Percentiles rank a stretch among this genome's conserved stretches.
These are phyloP conservation scores for Pseudococcus viburni DNA, from an alignment of 2,888 invertebrate genomes.

Conservation along the genomic window DNA sequence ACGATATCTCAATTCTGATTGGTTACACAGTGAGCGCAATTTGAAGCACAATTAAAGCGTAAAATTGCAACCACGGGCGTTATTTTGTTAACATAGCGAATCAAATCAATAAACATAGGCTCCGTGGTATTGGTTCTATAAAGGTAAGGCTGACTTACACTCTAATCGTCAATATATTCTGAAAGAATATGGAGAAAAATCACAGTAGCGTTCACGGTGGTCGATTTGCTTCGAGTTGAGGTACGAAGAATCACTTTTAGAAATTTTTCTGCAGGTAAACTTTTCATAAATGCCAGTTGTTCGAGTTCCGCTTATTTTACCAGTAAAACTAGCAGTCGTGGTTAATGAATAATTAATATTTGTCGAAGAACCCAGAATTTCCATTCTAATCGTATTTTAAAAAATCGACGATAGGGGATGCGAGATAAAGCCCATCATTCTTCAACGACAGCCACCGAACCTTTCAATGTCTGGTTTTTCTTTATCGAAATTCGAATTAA, in stretches of 20 bases:
- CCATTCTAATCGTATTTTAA: neutral
- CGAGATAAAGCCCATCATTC: neutral
- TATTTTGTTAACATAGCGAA: conserved; percentile 28
- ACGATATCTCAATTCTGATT: conserved; percentile 1
- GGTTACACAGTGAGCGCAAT: conserved; percentile 33
- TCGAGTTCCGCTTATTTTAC: neutral
- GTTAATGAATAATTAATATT: conserved; percentile 52
- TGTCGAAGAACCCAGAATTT: conserved; percentile 1
- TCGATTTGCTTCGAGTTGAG: conserved; percentile 2
- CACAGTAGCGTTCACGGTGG: conserved; percentile 47
- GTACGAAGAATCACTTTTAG: neutral
- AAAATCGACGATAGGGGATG: neutral
- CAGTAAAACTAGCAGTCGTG: neutral
- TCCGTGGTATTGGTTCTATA: neutral
- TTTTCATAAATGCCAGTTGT: neutral
- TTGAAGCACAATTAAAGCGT: conserved; percentile 30
- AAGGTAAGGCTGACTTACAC: neutral
- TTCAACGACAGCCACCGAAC: neutral
- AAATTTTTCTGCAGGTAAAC: neutral
- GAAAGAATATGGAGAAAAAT: neutral
- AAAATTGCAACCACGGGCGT: conserved; percentile 20
- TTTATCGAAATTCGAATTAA: neutral
- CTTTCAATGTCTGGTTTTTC: neutral
- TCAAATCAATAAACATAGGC: conserved; percentile 35
- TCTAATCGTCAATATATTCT: neutral